Base-by-base conservation (phyloP, 2,888 invertebrate species). In the Polydrusus tereticollis region DNA sequence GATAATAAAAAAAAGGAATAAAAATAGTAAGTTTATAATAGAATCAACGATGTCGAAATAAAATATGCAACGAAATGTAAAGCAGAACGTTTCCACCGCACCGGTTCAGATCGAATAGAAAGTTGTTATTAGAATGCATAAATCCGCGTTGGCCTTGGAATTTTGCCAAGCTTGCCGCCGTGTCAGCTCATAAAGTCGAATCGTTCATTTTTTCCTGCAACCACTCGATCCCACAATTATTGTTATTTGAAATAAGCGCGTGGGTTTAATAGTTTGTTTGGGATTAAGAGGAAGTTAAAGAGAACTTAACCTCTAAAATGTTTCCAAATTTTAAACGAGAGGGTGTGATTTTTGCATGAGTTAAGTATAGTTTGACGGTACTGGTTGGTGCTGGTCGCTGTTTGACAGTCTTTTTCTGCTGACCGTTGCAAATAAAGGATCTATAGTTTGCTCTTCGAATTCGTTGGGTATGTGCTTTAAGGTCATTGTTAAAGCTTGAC, bases 81-180 rank as follows among this genome's bases (percentile, higher is more conserved):
- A 58, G 33, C 45, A 66, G 66, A 66, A 66, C 57, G 57, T 57
- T 58, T 58, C 65, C 55, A 65, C 33, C 50, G 65, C 52, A 41
- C 38, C 43, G 47, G 43, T 26, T 64, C 57, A 41, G 26, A 45
- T 58, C 21, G 66, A 68, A 68, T 68, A 68, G 68, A 68, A 68
- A 68, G 68, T 60, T 50, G 52, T 60, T 60, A 62, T 62, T 62
- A 69, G 62, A 69, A 69, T 69, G 62, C 69, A 62, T 60, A 69
- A 69, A 62, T 62, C 55, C 50, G 55, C 52, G 60, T 55, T 69
- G 69, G 69, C 69, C 69, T 69, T 69, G 69, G 68, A 69, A 55
- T 55, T 62, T 62, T 69, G 62, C 69, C 69, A 69, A 69, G 62
- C 38, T 62, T 38, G 68, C 33, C 67, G 59, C 45, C 58, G 21